phyloP scores from a whole-genome alignment of 1,140 invertebrate genomes.

The Thaumatotibia leucotreta region DNA sequence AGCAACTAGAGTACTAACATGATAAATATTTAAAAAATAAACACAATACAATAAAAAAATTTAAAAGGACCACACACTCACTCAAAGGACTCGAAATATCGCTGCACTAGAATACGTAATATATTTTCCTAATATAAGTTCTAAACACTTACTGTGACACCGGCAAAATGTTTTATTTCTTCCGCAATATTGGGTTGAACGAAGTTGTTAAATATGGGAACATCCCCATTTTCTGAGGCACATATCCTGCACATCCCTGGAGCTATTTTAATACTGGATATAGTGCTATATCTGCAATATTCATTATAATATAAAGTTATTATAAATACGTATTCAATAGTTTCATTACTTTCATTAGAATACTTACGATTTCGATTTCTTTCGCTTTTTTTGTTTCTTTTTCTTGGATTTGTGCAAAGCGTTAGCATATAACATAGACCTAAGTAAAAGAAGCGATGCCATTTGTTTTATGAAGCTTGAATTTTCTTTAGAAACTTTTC shows the following conservation, averaged over 20 bases:
- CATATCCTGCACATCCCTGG: slow-evolving; percentile 52
- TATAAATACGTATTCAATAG: no score
- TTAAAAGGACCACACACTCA: no score
- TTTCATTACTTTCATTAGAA: neutral
- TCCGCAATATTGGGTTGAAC: slow-evolving; percentile 48
- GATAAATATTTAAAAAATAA: no score
- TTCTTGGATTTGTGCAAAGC: slow-evolving; percentile 47
- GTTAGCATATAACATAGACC: slow-evolving; percentile 56
- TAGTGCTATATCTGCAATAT: neutral
- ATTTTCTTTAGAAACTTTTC: neutral
- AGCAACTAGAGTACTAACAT: no score
- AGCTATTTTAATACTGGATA: slow-evolving; percentile 16
- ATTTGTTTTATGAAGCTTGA: slow-evolving; percentile 22
- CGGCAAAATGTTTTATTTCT: slow-evolving; percentile 55
- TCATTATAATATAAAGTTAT: no score
- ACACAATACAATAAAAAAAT: no score
- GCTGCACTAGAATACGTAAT: no score
- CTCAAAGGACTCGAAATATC: no score
- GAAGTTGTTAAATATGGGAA: slow-evolving; percentile 58
- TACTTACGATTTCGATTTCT: slow-evolving; percentile 44
- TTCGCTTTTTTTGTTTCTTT: slow-evolving; percentile 44
- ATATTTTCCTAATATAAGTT: neutral
- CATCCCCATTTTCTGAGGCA: slow-evolving; percentile 41
- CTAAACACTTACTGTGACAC: slow-evolving; percentile 45
- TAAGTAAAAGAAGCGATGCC: slow-evolving; percentile 56